Evolutionary conservation across 2,113 vertebrate genomes (phyloP).

Genomic region (Orthonyx spaldingii): DNA sequence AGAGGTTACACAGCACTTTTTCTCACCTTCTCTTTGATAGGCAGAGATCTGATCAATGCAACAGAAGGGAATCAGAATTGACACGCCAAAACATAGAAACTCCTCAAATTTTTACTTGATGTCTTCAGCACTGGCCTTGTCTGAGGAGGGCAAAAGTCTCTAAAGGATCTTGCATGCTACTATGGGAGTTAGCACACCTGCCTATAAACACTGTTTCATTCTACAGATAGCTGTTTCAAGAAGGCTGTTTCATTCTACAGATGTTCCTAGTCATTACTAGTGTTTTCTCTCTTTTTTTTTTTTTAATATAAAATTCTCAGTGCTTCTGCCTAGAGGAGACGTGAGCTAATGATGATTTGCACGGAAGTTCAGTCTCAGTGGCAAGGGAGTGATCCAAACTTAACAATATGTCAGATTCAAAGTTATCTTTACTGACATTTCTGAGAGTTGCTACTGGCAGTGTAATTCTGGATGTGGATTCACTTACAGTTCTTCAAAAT

Average conservation of each 20-base stretch:
- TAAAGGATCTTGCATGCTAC: neutral
- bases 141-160: neutral
- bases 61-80: neutral
- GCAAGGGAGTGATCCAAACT: neutral
- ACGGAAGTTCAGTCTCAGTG: neutral
- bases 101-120: neutral
- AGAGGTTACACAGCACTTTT: neutral
- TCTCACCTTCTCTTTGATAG: neutral
- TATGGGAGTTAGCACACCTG: neutral
- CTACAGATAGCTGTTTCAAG: too few relatives aligned
- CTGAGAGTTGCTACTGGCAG: neutral
- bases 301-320: neutral
- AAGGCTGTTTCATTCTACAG: neutral
- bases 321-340: neutral
- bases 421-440: slow-evolving; percentile 41
- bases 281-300: neutral
- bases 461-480: neutral
- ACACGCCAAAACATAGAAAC: neutral
- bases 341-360: slow-evolving; percentile 34
- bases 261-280: neutral
- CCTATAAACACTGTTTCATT: neutral
- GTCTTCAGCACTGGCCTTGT: neutral
- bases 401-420: slow-evolving; percentile 22
- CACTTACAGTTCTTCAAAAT: neutral
- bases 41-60: neutral